A percentile compares a stretch with the other conserved stretches of the same genome.
phyloP scores from a whole-genome alignment of 1,140 invertebrate species.

The Papilio xuthus region DNA sequence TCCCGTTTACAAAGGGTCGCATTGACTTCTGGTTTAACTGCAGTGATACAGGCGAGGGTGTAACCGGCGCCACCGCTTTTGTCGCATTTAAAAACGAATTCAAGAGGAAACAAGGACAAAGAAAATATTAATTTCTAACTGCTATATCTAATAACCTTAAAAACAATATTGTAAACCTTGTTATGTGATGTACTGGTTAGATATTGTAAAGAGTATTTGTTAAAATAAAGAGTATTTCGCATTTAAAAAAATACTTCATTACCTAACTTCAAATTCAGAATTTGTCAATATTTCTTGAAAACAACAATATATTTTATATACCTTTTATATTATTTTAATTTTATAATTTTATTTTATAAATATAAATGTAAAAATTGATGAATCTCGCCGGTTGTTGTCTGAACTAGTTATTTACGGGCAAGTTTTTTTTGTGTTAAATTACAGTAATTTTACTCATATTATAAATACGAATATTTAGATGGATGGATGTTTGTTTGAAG shows the following conservation, averaged over 20 bases:
- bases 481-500: no score
- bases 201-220: conserved; percentile 1
- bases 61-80: conserved; percentile 7
- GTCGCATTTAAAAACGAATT: conserved; percentile 29
- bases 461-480: no score
- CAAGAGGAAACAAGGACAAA: conserved; percentile 13
- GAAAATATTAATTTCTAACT: neutral
- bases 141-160: neutral
- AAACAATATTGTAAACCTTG: neutral
- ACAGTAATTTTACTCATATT: no score
- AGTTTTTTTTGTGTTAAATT: neutral
- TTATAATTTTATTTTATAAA: neutral
- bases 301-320: neutral
- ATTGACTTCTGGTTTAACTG: conserved; percentile 33
- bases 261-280: conserved; percentile 18
- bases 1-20: conserved; percentile 52
- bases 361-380: conserved; percentile 4
- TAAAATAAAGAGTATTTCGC: neutral
- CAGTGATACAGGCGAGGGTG: neutral
- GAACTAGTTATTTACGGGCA: neutral
- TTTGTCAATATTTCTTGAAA: neutral
- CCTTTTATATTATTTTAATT: neutral
- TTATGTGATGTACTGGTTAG: neutral
- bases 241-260: neutral
- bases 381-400: neutral